These are phyloP conservation scores for Aphaenogaster floridana DNA, from an alignment of 1,140 invertebrate genomes.

Conservation along the genomic window DNA sequence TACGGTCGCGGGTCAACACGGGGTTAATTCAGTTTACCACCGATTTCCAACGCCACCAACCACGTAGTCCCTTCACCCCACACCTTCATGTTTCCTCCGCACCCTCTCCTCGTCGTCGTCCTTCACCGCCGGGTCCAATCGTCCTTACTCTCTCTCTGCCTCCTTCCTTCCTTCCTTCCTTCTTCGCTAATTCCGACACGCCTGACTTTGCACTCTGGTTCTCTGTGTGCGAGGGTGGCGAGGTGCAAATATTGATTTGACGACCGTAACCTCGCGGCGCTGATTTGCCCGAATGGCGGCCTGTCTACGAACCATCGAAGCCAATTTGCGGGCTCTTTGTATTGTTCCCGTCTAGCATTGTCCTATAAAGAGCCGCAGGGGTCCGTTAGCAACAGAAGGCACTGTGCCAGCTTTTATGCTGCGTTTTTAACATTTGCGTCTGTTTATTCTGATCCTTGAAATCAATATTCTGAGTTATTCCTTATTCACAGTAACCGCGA, in stretches of 20 bases:
- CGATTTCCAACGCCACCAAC: conserved; percentile 74
- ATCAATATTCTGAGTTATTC: conserved; percentile 6
- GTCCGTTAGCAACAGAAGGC: conserved; percentile 57
- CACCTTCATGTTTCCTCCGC: conserved; percentile 7
- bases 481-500: neutral
- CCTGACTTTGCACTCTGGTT: conserved; percentile 61
- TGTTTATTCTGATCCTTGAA: conserved; percentile 29
- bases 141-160: conserved; percentile 41
- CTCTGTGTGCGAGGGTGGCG: conserved; percentile 58
- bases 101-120: conserved; percentile 28
- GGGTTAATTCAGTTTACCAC: conserved; percentile 80
- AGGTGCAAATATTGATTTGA: conserved; percentile 81
- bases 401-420: conserved; percentile 42
- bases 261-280: conserved; percentile 72
- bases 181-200: conserved; percentile 71
- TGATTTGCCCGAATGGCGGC: conserved; percentile 74
- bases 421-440: conserved; percentile 32
- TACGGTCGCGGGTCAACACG: conserved; percentile 76
- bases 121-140: conserved; percentile 17
- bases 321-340: conserved; percentile 74
- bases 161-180: conserved; percentile 58
- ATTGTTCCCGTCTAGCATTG: conserved; percentile 67
- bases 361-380: conserved; percentile 53
- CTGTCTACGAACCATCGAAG: conserved; percentile 64
- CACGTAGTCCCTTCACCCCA: neutral